These are phyloP conservation scores for Eulacestoma nigropectus DNA, from an alignment of 2,113 vertebrate genomes.

Conservation along the genomic window DNA sequence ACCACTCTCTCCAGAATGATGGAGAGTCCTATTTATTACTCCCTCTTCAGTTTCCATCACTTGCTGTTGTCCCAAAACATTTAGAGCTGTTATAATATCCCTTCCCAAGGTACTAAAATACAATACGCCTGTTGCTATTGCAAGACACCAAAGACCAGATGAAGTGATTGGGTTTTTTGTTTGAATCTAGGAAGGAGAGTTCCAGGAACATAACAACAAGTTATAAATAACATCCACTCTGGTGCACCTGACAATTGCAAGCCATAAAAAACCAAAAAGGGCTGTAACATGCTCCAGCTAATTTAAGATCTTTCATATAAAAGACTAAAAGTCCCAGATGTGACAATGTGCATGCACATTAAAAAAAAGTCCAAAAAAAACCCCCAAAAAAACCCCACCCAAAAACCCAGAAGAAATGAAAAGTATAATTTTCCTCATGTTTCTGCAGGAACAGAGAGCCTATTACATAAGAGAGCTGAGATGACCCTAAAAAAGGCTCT, in stretches of 20 bases:
- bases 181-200: not conserved
- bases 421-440: not conserved
- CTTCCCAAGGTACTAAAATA: not conserved
- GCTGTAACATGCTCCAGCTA: not conserved
- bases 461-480: not conserved
- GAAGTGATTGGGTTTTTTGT: not conserved
- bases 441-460: not conserved
- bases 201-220: not conserved
- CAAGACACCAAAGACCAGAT: not conserved
- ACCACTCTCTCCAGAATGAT: not conserved
- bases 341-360: not conserved
- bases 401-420: accelerated
- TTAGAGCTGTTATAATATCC: not conserved
- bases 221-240: not conserved
- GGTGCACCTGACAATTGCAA: not conserved
- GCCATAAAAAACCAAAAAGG: not conserved
- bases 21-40: not conserved
- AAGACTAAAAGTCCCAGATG: not conserved
- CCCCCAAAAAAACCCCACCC: not conserved
- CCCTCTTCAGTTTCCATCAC: not conserved
- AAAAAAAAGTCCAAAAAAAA: not conserved
- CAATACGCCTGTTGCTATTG: not conserved
- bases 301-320: not conserved
- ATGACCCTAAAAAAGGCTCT: not conserved
- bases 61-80: not conserved